These are phyloP conservation scores for Macroteleia sp. DNA, from an alignment of 2,888 invertebrate species.

Conservation along the genomic window DNA sequence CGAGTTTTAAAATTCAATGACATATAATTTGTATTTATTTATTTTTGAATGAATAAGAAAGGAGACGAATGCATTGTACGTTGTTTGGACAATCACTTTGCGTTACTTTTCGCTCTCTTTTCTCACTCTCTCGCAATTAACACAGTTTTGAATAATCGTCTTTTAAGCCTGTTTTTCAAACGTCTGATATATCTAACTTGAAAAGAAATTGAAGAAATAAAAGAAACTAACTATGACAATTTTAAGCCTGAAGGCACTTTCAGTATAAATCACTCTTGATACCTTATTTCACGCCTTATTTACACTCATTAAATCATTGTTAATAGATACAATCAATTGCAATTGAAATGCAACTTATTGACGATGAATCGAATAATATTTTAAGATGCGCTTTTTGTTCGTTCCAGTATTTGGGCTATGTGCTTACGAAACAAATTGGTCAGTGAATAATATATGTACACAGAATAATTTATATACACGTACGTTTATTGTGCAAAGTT, in stretches of 20 bases:
- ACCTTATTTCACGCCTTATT: conserved; percentile 22
- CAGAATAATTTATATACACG: conserved; percentile 51
- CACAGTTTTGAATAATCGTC: conserved; percentile 5
- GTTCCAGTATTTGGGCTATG: conserved; percentile 7
- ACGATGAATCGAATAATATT: conserved; percentile 11
- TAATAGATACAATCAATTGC: conserved; percentile 22
- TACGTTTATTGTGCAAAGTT: conserved; percentile 53
- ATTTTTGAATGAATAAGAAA: conserved; percentile 28
- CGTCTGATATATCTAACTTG: background rate
- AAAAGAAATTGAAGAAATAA: conserved; percentile 10
- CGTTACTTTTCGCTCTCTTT: background rate
- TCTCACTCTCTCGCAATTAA: conserved; percentile 17
- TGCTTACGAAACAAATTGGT: conserved; percentile 23
- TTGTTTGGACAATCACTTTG: conserved; percentile 23
- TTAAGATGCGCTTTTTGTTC: conserved; percentile 8
- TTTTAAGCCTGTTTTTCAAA: conserved; percentile 7
- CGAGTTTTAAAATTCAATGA: conserved; percentile 34
- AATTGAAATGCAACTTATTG: conserved; percentile 39
- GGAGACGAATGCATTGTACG: conserved; percentile 42
- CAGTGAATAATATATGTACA: conserved; percentile 44
- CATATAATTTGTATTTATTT: no score
- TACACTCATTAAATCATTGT: conserved; percentile 26
- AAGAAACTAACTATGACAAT: conserved; percentile 30
- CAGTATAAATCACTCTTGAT: conserved; percentile 46
- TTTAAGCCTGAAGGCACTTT: conserved; percentile 60